Evolutionary conservation across 53 echinoderm and acorn worm genomes (phyloP).

Genomic region (Antedon mediterranea): DNA sequence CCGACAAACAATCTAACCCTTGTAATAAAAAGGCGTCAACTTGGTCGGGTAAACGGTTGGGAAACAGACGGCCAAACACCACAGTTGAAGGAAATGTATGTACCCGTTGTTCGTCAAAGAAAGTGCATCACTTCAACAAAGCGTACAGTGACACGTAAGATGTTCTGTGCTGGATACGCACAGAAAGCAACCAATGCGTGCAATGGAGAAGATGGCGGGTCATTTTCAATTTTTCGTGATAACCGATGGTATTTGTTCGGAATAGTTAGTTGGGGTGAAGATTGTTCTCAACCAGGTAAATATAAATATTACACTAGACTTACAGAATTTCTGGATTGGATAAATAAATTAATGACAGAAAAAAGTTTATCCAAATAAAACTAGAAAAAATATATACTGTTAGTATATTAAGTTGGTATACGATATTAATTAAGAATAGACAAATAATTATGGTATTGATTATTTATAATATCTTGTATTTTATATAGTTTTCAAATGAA

Average conservation of each 20-base stretch:
- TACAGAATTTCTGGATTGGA: slow-evolving; percentile 53
- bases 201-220: slow-evolving; percentile 76
- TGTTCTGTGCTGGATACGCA: slow-evolving; percentile 87
- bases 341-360: slow-evolving; percentile 27
- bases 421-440: too few species aligned
- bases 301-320: slow-evolving; percentile 88
- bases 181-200: slow-evolving; percentile 54
- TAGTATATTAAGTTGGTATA: too few species aligned
- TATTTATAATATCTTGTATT: too few species aligned
- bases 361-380: too few species aligned
- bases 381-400: too few species aligned
- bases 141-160: slow-evolving; percentile 28
- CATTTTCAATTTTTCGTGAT: slow-evolving; percentile 25
- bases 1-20: slow-evolving; percentile 19
- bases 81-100: slow-evolving; percentile 35
- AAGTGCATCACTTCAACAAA: slow-evolving; percentile 30
- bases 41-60: slow-evolving; percentile 52
- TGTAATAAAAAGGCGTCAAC: neutral
- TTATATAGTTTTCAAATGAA: too few species aligned
- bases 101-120: slow-evolving; percentile 36
- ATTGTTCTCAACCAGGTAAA: slow-evolving; percentile 47
- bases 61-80: slow-evolving; percentile 40
- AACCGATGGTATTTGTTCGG: slow-evolving; percentile 68
- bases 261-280: slow-evolving; percentile 87
- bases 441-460: too few species aligned